Conservation (phyloP, 2,113 vertebrate species). For the Aplodontia rufa region DNA sequence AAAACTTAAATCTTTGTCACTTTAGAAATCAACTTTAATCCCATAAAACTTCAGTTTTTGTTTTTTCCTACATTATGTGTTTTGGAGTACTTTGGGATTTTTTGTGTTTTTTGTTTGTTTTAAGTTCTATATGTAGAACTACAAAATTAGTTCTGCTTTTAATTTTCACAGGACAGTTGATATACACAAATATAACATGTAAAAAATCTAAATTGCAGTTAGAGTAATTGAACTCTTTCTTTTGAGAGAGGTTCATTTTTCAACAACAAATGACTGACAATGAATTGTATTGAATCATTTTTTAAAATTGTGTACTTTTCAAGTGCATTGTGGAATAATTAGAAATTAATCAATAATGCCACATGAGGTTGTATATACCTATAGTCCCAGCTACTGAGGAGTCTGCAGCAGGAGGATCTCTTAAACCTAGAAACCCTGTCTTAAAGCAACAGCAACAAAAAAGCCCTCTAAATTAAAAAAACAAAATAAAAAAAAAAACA, state of each 20-base stretch:
- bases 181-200: background rate
- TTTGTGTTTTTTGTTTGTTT: slow-evolving; percentile 3
- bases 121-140: background rate
- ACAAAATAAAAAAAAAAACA: no score
- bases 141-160: slow-evolving; percentile 27
- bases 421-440: background rate
- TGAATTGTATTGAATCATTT: background rate
- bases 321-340: slow-evolving; percentile 2
- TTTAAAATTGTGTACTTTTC: background rate
- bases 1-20: background rate
- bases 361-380: background rate
- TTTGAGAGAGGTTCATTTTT: background rate
- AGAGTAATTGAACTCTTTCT: background rate
- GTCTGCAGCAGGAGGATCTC: background rate
- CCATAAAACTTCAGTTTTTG: background rate
- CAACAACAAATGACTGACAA: background rate
- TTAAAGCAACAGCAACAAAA: background rate
- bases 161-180: background rate
- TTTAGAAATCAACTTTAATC: background rate
- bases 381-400: background rate
- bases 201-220: background rate
- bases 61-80: background rate
- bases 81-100: slow-evolving; percentile 26
- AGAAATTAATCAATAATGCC: background rate
- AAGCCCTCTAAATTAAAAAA: no score